Conservation (phyloP, 2,113 vertebrate species). For the Ictalurus furcatus region DNA sequence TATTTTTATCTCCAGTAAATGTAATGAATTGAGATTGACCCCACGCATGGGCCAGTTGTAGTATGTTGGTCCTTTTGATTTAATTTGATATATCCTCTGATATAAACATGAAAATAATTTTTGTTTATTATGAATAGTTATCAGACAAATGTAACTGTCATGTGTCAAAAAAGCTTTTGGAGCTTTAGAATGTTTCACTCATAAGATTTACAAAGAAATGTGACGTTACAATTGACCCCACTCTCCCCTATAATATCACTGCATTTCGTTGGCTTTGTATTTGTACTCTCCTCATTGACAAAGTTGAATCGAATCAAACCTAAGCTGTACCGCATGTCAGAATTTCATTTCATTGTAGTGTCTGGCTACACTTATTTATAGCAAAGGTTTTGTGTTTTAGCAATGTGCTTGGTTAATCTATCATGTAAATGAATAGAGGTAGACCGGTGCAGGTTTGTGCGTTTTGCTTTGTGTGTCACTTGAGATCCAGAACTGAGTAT, state of each 20-base stretch:
- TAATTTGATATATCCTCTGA: neutral
- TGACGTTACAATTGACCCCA: neutral
- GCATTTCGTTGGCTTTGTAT: neutral
- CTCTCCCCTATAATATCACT: neutral
- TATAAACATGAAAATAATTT: neutral
- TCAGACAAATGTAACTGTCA: neutral
- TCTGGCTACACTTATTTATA: neutral
- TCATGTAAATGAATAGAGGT: conserved; percentile 46
- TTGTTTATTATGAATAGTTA: neutral
- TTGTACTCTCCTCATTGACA: neutral
- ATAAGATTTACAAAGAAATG: neutral
- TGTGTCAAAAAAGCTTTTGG: neutral
- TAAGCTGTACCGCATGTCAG: neutral
- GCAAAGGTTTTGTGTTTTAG: conserved; percentile 44
- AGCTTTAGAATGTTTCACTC: neutral
- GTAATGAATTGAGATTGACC: neutral
- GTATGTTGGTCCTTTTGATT: neutral
- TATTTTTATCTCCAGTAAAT: neutral
- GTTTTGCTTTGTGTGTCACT: conserved; percentile 45
- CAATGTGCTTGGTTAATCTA: conserved; percentile 35
- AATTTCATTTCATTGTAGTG: neutral
- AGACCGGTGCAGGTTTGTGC: conserved; percentile 34
- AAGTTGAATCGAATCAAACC: neutral
- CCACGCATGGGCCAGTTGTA: neutral
- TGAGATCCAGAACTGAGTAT: conserved; percentile 40